Evolutionary conservation across 2,888 invertebrate genomes (phyloP), one percentile per base, ranked within the genome.

Genomic region (Serrognathus titanus): DNA sequence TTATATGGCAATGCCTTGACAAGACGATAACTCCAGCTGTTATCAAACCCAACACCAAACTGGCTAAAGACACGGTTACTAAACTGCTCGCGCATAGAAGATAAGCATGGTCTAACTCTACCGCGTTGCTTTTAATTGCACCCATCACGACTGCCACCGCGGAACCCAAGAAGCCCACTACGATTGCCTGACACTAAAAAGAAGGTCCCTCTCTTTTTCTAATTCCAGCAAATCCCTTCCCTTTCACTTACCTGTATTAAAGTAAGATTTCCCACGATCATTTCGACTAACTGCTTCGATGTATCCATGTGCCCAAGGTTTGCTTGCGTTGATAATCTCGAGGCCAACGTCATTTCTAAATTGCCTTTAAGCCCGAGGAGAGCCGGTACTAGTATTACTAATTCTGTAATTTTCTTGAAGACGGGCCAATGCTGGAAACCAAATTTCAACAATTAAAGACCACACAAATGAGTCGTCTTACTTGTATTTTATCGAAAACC

Each of bases 281-380:
- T 86, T 65, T 79, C 79, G 77, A 83, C 80, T 66, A 84, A 82
- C 65, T 87, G 85, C 65, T 83, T 82, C 4, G 81, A 75, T 35
- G 83, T 82, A 69, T 90, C 88, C 85, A 90, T 86, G 69, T 87
- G 85, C 9, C 90, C 90, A 60, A 90, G 78, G 77, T 91, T 89
- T 8, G 89, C 84, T 78, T 89, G 87, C 0, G 92, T 92, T 7
- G 90, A 90, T 7, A 92, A 79, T 54, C 92, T 79, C 12, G 90
- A 89, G 1, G 91, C 90, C 57, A 92, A 75, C 0, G 90, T 91
- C 90, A 92, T 92, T 76, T 92, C 91, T 63, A 92, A 78, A 72
- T 91, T 91, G 20, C 92, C 92, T 76, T 92, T 92, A 48, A 92
- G 79, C 2, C 91, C 92, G 58, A 92, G 78, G 55, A 91, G 76